Conservation (phyloP, 2,797 vertebrate genomes). For the Eulemur mongoz region DNA sequence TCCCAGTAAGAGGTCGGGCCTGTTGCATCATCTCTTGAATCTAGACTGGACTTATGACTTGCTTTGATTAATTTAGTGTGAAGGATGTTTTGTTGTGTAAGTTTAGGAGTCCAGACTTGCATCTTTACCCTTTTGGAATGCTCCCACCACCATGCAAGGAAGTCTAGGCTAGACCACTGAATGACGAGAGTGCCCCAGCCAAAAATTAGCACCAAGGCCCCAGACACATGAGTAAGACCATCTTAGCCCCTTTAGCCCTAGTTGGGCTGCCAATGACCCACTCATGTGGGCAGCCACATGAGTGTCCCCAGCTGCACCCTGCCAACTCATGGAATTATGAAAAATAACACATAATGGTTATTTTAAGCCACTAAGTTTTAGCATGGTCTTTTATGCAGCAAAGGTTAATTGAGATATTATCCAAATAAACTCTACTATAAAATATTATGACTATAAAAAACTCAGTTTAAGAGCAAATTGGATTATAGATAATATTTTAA, state of each 20-base stretch:
- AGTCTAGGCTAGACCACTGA: neutral
- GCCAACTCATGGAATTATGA: neutral
- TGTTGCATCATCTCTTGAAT: neutral
- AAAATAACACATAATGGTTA: neutral
- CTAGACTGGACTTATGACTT: neutral
- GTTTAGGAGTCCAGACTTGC: neutral
- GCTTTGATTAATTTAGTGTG: neutral
- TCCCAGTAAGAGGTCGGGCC: neutral
- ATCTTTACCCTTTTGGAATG: neutral
- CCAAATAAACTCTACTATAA: constrained; percentile 37
- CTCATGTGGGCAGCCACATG: neutral
- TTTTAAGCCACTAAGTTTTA: neutral
- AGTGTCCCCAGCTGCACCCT: neutral
- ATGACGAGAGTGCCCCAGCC: neutral
- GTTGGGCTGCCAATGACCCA: neutral
- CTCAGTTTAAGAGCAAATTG: constrained; percentile 1
- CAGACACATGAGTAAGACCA: neutral
- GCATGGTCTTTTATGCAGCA: neutral
- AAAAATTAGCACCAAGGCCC: neutral
- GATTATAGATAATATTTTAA: neutral
- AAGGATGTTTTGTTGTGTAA: neutral
- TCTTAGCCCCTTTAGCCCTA: neutral
- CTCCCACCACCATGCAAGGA: neutral
- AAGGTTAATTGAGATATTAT: constrained; percentile 1
- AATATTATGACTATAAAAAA: constrained; percentile 34